Base-by-base conservation (phyloP, 2,888 invertebrate species). In the Ferdinandea cuprea region DNA sequence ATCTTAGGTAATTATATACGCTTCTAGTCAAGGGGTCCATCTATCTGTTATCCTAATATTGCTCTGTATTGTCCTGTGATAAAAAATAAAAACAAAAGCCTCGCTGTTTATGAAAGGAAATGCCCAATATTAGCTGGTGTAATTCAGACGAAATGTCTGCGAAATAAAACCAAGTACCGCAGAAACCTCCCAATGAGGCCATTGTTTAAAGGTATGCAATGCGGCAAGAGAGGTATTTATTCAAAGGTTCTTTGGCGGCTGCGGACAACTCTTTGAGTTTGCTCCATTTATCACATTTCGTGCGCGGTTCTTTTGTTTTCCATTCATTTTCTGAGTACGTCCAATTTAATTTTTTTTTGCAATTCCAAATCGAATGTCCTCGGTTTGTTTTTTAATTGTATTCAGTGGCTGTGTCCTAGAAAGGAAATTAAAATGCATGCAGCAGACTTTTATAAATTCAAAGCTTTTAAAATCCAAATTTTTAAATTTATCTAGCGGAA, bases 61-160 rank as follows among this genome's bases (percentile, higher is more conserved):
- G 54, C 56, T 48, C 19, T 52, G 35, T 28, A 46, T 32, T 30
- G n/a, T 25, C 28, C 54, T 42, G 52, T 30, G 15, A 37, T 32
- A 35, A 61, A 61, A 42, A 79, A 61, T 68, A 42, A 79, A 78
- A 63, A 73, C 73, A 79, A 79, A 73, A 68, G 66, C 37, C 66
- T 52, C 54, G 59, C 15, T 61, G 69, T 56, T 58, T 65, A 71
- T 71, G 71, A 71, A 66, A 79, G 46, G 59, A 52, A 61, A 65
- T 74, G 63, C 19, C 59, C 59, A 37, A 65, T 80, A 80, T 80
- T 80, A 74, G 80, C 80, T 74, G 69, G 80, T 80, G 65, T 71
- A 74, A 58, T 76, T 71, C 74, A 76, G 80, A 80, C 74, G 69
- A 76, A 74, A 63, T 74, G 80, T 80, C 80, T 80, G 80, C 80